A percentile compares a stretch with the other conserved stretches of the same genome.
phyloP scores from a whole-genome alignment of 2,797 vertebrate species.

The Sparidentex hasta region DNA sequence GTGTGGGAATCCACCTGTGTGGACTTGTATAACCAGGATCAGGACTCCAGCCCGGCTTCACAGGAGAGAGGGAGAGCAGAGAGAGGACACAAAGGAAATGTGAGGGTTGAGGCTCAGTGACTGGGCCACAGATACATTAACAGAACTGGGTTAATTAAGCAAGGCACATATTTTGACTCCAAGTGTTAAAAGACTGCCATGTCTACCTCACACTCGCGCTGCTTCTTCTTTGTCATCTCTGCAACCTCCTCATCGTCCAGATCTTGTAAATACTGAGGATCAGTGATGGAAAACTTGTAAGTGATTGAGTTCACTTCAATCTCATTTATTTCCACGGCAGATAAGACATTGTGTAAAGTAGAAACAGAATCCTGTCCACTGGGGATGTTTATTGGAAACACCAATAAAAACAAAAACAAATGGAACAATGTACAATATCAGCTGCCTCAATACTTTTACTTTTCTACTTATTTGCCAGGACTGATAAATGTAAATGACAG shows the following conservation, averaged over 20 bases:
- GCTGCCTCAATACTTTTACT: neutral
- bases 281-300: neutral
- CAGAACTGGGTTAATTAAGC: neutral
- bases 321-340: neutral
- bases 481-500: neutral
- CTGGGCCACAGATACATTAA: neutral
- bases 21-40: conserved; percentile 79
- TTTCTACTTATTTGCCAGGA: neutral
- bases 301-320: neutral
- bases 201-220: conserved; percentile 86
- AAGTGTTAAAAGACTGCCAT: neutral
- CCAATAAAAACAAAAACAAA: neutral
- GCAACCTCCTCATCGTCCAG: conserved; percentile 92
- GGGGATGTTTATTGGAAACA: neutral
- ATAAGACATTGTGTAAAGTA: neutral
- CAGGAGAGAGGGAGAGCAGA: neutral
- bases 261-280: conserved; percentile 90
- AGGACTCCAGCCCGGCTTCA: conserved; percentile 77
- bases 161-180: neutral
- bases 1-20: conserved; percentile 89
- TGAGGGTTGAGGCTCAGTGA: neutral
- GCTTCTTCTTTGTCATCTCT: conserved; percentile 88
- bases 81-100: neutral
- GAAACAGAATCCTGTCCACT: neutral
- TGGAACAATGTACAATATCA: rapidly evolving